Evolutionary conservation across 2,888 invertebrate species (phyloP), one percentile per base, ranked within the genome.

Genomic region (Notocelia uddmanniana): DNA sequence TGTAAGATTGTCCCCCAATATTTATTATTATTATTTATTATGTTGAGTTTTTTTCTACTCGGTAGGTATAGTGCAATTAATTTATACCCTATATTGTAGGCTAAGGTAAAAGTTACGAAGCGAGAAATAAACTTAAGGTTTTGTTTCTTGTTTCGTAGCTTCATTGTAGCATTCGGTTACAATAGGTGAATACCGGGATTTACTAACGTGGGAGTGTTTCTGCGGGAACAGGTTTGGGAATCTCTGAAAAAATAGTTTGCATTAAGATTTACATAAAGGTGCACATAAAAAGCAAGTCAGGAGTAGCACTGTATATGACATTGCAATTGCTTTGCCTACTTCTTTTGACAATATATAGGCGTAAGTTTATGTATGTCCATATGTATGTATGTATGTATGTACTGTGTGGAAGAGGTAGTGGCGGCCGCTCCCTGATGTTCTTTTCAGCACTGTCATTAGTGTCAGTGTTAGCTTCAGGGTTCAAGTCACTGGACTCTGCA

Each of bases 401-500:
- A 72, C 72, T 64, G 13, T 50, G 60, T 0, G 72, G 72, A 3
- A 72, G 55, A 0, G 72, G 72, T 0, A 68, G 37, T 0, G 60
- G 67, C 1, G 72, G 72, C 3, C 72, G 48, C 5, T 72, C 54
- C 15, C 37, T 48, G 31, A 60, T 34, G 26, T 9, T 54, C 13
- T n/a, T 19, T 52, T 34, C 19, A 13, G 8, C 34, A 9, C 34
- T 15, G 13, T 37, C 54, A 41, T 6, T 37, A 9, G 52, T 15
- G 13, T 37, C 54, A 41, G 11, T 37, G 6, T 55, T 23, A 13
- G 31, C 21, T 0, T 45, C 48, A 11, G 26, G 48, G 6, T 6
- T 5, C 15, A 64, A n/a, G 8, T 66, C 70, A n/a, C 19, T 26
- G 19, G 60, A 23, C 10, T 62, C 72, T 72, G 55, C 11, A 45